A percentile compares a stretch with the other conserved stretches of the same genome.
Conservation (phyloP, 2,113 vertebrate species). For the Macaca nemestrina region DNA sequence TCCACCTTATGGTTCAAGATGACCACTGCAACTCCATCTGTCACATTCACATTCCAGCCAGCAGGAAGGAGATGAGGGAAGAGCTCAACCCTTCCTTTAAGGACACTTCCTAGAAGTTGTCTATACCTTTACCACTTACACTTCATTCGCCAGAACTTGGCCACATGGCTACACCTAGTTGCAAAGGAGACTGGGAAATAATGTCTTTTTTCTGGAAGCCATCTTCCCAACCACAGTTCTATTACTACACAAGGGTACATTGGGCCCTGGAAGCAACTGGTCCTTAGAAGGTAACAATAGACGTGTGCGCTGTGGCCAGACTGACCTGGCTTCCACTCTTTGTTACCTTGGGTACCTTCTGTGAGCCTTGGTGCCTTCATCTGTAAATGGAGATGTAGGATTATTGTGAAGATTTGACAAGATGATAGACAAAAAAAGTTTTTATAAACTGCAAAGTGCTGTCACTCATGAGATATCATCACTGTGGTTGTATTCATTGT, state of each 20-base stretch:
- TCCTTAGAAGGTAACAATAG: neutral
- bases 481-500: neutral
- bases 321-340: neutral
- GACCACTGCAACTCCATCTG: neutral
- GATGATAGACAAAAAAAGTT: no score
- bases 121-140: neutral
- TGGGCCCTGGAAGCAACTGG: neutral
- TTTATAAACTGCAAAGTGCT: neutral
- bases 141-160: neutral
- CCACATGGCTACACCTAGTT: neutral
- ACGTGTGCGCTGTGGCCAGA: rapidly evolving
- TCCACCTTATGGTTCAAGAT: neutral
- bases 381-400: neutral
- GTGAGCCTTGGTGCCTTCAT: neutral
- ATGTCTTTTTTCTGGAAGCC: neutral
- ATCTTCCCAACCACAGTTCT: neutral
- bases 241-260: neutral
- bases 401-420: neutral
- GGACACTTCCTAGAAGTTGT: neutral
- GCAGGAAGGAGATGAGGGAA: neutral
- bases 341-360: neutral
- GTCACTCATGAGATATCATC: neutral
- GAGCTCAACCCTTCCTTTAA: neutral
- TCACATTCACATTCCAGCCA: neutral
- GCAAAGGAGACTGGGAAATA: neutral